Base-by-base conservation (phyloP, 2,888 invertebrate species). In the Acrobeloides nanus region DNA sequence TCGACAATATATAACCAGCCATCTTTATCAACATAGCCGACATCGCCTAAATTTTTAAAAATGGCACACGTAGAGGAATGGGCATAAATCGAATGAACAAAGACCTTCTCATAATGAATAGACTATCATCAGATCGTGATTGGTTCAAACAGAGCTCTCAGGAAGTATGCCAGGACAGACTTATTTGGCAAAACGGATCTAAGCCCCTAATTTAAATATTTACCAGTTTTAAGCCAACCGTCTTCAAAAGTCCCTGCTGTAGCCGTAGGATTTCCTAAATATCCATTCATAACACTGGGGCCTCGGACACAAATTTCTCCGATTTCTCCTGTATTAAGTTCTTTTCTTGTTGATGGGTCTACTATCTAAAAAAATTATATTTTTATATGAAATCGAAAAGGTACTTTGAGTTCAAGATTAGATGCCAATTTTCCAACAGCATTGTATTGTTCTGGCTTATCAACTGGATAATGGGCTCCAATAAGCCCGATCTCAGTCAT, bases 1-100 rank as follows among this genome's bases (percentile, higher is more conserved):
- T 87, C 89, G 1, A 87, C 84, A 57, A 88, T 82, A 66, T 81
- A 87, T 74, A 87, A 83, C 74, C 80, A 82, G 1, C 82, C 82
- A 17, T 86, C 82, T 1, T 81, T 74, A 68, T 87, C 86, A 62
- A 83, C 86, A 74, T 84, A 85, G 3, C 84, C 87, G 56, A 88
- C 78, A 26, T 45, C 53, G 72, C 77, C 45, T 35, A 15, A 35
- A 35, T 29, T 12, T 29, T n/a, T n/a, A n/a, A n/a, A n/a, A n/a
- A n/a, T n/a, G n/a, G n/a, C n/a, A n/a, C n/a, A n/a, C n/a, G n/a
- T n/a, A n/a, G n/a, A n/a, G n/a, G n/a, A n/a, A n/a, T n/a, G n/a
- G n/a, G n/a, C n/a, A n/a, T n/a, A n/a, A n/a, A n/a, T n/a, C n/a
- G n/a, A n/a, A n/a, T n/a, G n/a, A n/a, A n/a, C n/a, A n/a, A n/a